A percentile compares a stretch with the other conserved stretches of the same genome.
Conservation (phyloP, 1,140 invertebrate genomes). For the Trichonephila clavipes region DNA sequence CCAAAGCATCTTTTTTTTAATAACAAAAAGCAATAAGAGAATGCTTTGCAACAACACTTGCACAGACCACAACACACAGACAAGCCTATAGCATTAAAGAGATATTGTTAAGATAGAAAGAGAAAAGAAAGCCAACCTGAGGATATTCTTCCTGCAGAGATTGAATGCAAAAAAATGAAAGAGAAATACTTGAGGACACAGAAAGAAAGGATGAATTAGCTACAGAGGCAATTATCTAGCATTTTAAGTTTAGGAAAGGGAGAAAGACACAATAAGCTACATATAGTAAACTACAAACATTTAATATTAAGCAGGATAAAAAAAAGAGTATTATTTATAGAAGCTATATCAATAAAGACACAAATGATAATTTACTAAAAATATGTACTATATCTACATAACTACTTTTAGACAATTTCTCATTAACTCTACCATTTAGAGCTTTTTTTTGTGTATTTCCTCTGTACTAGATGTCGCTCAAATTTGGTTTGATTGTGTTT, state of each 20-base stretch:
- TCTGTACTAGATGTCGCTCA: too few relatives aligned
- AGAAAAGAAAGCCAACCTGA: conserved; percentile 70
- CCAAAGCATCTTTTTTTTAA: neutral
- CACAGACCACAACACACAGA: neutral
- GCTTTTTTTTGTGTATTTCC: too few relatives aligned
- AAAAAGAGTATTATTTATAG: neutral
- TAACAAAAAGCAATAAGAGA: neutral
- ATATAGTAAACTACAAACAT: neutral
- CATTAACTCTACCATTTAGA: too few relatives aligned
- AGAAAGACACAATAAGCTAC: neutral
- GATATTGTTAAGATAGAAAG: conserved; percentile 47
- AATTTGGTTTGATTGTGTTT: too few relatives aligned
- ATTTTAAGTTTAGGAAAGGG: neutral
- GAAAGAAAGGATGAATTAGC: conserved; percentile 21
- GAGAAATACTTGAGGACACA: conserved; percentile 38
- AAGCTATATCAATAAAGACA: neutral
- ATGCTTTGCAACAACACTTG: neutral
- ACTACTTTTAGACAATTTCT: neutral
- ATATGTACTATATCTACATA: neutral
- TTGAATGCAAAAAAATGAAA: conserved; percentile 52
- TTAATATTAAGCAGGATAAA: neutral
- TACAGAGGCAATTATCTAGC: neutral
- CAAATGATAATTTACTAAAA: neutral
- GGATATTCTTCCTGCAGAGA: conserved; percentile 73
- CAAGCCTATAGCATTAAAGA: conserved; percentile 1